Base-by-base conservation (phyloP, 2,888 invertebrate species). In the Macrophya alboannulata region DNA sequence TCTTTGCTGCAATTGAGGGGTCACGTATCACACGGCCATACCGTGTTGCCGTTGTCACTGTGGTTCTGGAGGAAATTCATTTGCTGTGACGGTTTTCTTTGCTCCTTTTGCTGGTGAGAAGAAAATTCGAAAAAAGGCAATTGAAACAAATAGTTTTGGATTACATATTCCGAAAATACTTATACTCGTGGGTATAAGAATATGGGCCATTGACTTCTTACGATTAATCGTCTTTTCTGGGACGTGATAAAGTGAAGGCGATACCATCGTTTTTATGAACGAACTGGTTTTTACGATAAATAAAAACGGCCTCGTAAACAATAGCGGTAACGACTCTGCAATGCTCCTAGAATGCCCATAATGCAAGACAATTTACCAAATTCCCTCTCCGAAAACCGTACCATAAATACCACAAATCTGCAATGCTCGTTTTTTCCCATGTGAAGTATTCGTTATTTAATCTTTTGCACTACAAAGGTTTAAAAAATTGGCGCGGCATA, bases 231-330 rank as follows among this genome's bases (percentile, higher is more conserved):
- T 68, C 25, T 21, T 10, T 12, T 6, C 62, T 21, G 21, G 25
- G 25, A 62, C 25, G 62, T 31, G 25, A 31, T 62, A 31, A 62
- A 62, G 62, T 25, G 62, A 62, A 62, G 12, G 25, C 21, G 6
- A 21, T 31, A 21, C 25, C 62, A 62, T 10, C 62, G 62, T 62
- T 62, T 62, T 62, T 62, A 62, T 25, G 62, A 62, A 62, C 62
- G 25, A 31, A 62, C 62, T 21, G 4, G 21, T 62, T 62, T 62
- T 62, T 21, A 62, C 21, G 62, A 62, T 62, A 62, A 31, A 62
- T 62, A 62, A 62, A 62, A 62, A 5, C 62, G 21, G 12, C 4
- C 12, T 25, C 62, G 62, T 62, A 31, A 62, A 62, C 62, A 25
- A 62, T 62, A 12, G 25, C 1, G 21, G 55, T 6, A 2, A n/a